Conservation (phyloP, 2,888 invertebrate species). For the Drosophila helvetica region DNA sequence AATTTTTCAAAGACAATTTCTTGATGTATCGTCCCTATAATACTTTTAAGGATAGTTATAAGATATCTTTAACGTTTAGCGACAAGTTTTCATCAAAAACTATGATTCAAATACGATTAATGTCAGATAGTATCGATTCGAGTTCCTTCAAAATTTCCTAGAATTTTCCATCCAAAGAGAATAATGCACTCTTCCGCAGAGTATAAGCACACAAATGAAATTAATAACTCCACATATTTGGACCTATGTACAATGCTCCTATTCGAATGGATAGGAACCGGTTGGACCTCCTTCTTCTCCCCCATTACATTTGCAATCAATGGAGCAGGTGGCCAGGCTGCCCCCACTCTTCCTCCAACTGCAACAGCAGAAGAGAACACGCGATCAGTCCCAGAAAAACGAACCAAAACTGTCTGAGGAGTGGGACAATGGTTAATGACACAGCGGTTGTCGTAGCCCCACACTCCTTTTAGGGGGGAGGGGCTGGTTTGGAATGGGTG, state of each 20-base stretch:
- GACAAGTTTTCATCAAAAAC: too few species aligned
- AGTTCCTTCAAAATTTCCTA: background rate
- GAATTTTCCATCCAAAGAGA: background rate
- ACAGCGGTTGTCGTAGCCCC: conserved; percentile 6
- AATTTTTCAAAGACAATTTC: too few species aligned
- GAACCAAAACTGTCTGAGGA: conserved; percentile 34
- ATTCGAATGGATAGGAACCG: conserved; percentile 51
- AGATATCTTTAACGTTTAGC: too few species aligned
- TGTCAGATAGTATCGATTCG: too few species aligned
- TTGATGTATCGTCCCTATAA: too few species aligned
- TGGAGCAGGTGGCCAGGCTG: conserved; percentile 68
- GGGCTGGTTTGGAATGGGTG: conserved; percentile 36
- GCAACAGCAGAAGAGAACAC: conserved; percentile 33
- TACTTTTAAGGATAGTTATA: too few species aligned
- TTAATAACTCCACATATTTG: conserved; percentile 67
- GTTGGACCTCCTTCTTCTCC: conserved; percentile 36
- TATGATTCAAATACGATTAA: background rate
- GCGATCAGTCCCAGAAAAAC: conserved; percentile 12
- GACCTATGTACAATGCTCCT: conserved; percentile 32
- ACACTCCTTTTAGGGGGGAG: conserved; percentile 6
- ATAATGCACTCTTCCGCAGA: background rate
- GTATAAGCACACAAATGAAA: conserved; percentile 45
- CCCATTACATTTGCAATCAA: conserved; percentile 34
- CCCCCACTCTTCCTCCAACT: conserved; percentile 13
- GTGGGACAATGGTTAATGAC: conserved; percentile 41